Conservation (phyloP, 1,140 invertebrate species). For the Chrysopa pallens region DNA sequence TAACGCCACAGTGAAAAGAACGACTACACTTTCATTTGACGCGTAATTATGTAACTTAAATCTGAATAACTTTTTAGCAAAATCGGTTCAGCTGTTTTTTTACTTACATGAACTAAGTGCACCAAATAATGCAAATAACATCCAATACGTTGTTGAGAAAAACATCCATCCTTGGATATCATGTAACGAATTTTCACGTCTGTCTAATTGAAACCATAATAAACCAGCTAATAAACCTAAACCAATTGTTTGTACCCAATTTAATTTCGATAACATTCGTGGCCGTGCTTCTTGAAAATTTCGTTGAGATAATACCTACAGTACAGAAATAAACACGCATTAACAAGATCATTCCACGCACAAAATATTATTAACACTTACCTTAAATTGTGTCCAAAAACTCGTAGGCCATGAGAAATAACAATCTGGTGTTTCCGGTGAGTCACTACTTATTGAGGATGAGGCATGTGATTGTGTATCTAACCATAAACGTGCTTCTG, state of each 20-base stretch:
- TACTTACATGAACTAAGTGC: slow-evolving; percentile 48
- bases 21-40: no score
- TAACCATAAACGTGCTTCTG: slow-evolving; percentile 54
- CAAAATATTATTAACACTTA: slow-evolving; percentile 14
- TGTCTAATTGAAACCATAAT: slow-evolving; percentile 60
- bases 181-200: slow-evolving; percentile 53
- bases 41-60: no score
- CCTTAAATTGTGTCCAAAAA: slow-evolving; percentile 65
- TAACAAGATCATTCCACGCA: background rate
- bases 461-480: slow-evolving; percentile 55
- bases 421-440: slow-evolving; percentile 17
- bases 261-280: slow-evolving; percentile 61
- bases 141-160: slow-evolving; percentile 75
- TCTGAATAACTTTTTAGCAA: no score
- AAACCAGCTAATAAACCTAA: slow-evolving; percentile 57
- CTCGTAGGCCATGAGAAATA: slow-evolving; percentile 55
- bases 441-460: slow-evolving; percentile 38
- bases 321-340: background rate
- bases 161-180: slow-evolving; percentile 80
- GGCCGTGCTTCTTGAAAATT: slow-evolving; percentile 66
- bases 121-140: slow-evolving; percentile 68
- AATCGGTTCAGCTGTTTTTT: no score
- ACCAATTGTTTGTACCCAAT: slow-evolving; percentile 60
- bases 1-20: no score
- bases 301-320: slow-evolving; percentile 45